Evolutionary conservation across 2,113 vertebrate species (phyloP).

Genomic region (Sitta europaea): DNA sequence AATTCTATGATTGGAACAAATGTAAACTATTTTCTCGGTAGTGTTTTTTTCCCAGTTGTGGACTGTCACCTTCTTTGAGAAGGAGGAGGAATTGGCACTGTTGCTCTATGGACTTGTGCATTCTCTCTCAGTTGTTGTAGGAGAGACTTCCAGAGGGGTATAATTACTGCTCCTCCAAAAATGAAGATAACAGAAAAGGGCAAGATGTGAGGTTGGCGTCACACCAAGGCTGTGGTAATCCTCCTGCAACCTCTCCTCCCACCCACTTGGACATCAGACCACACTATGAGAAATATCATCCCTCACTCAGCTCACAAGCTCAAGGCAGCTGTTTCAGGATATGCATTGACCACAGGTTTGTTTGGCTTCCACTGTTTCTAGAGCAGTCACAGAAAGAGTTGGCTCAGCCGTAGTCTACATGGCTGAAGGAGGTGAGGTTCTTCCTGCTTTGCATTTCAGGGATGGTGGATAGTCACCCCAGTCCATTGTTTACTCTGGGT

Average conservation of each 20-base stretch:
- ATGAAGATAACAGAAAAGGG: not conserved
- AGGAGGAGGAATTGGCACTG: not conserved
- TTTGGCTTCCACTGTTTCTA: not conserved
- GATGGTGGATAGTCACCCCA: not conserved
- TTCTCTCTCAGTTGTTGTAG: not conserved
- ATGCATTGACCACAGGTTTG: not conserved
- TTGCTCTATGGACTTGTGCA: not conserved
- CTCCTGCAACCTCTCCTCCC: not conserved
- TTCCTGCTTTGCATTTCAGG: not conserved
- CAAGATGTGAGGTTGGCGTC: not conserved
- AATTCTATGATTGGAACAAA: not conserved
- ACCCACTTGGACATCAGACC: no score
- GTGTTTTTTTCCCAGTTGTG: not conserved
- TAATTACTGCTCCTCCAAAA: not conserved
- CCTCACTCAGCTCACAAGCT: not conserved
- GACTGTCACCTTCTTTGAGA: not conserved
- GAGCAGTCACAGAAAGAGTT: not conserved
- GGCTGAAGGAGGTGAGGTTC: not conserved
- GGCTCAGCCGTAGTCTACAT: not conserved
- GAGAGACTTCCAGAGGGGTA: not conserved
- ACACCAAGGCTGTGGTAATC: not conserved
- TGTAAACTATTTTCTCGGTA: not conserved
- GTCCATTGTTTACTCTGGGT: not conserved
- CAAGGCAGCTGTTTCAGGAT: not conserved
- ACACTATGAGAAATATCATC: not conserved